phyloP scores from a whole-genome alignment of 1,140 invertebrate genomes.

The Phthorimaea operculella region DNA sequence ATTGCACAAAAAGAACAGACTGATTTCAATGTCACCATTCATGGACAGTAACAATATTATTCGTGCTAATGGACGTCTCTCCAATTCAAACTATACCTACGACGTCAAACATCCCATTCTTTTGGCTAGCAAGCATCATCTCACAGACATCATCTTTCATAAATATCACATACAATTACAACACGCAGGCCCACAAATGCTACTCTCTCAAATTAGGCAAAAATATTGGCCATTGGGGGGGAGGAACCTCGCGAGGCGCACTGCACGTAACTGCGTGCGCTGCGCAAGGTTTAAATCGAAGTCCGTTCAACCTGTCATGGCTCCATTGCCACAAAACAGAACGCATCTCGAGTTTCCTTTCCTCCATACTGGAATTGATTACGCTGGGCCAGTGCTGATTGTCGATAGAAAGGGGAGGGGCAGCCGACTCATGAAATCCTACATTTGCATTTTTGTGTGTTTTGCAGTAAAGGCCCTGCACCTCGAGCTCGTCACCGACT shows the following conservation, averaged over 20 bases:
- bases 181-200: constrained; percentile 13
- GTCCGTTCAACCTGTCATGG: constrained; percentile 19
- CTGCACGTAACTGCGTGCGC: constrained; percentile 11
- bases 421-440: constrained; percentile 30
- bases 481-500: constrained; percentile 15
- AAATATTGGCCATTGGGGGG: constrained; percentile 22
- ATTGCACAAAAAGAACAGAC: neutral
- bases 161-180: constrained; percentile 10
- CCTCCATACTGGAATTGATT: constrained; percentile 27
- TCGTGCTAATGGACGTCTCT: neutral
- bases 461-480: constrained; percentile 16
- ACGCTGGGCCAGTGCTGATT: constrained; percentile 34
- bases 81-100: constrained; percentile 7
- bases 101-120: constrained; percentile 14
- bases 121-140: constrained; percentile 13
- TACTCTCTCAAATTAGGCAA: constrained; percentile 12
- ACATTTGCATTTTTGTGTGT: constrained; percentile 23
- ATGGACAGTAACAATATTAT: neutral
- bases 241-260: constrained; percentile 10
- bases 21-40: neutral
- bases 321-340: constrained; percentile 13
- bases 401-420: constrained; percentile 26
- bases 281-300: constrained; percentile 12
- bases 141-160: constrained; percentile 13
- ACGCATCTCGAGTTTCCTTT: constrained; percentile 20